Conservation (phyloP, 2,888 invertebrate species). For the Camptogramma bilineatum region DNA sequence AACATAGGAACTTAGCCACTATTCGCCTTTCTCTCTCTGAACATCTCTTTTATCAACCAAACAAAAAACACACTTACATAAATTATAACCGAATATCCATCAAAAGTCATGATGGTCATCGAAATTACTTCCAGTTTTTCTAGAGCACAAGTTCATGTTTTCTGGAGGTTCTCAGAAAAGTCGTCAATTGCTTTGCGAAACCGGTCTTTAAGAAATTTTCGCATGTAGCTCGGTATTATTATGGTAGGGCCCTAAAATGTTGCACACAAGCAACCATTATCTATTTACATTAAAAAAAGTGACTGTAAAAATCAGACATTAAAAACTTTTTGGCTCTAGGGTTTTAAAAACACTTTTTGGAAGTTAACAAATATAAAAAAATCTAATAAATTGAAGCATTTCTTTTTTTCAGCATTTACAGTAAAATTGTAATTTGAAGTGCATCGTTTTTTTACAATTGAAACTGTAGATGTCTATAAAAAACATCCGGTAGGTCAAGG, state of each 20-base stretch:
- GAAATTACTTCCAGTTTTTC: conserved; percentile 18
- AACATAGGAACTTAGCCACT: too few species aligned
- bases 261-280: not conserved
- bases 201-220: conserved; percentile 42
- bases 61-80: not conserved
- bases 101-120: not conserved
- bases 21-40: too few species aligned
- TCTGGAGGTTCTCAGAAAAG: conserved; percentile 29
- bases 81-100: not conserved
- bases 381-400: too few species aligned
- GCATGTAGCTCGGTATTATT: conserved; percentile 3
- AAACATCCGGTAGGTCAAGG: too few species aligned
- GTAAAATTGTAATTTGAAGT: too few species aligned
- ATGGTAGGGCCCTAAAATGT: conserved; percentile 14
- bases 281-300: not conserved
- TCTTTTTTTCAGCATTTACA: too few species aligned
- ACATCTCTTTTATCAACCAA: too few species aligned
- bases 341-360: too few species aligned
- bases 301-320: not conserved
- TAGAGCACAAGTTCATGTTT: conserved; percentile 7
- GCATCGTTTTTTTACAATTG: too few species aligned
- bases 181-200: conserved; percentile 28
- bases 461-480: too few species aligned
- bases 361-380: too few species aligned
- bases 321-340: too few species aligned